Evolutionary conservation across 2,113 vertebrate species (phyloP), one percentile per base, ranked within the genome.

Genomic region (Irena cyanogastra): DNA sequence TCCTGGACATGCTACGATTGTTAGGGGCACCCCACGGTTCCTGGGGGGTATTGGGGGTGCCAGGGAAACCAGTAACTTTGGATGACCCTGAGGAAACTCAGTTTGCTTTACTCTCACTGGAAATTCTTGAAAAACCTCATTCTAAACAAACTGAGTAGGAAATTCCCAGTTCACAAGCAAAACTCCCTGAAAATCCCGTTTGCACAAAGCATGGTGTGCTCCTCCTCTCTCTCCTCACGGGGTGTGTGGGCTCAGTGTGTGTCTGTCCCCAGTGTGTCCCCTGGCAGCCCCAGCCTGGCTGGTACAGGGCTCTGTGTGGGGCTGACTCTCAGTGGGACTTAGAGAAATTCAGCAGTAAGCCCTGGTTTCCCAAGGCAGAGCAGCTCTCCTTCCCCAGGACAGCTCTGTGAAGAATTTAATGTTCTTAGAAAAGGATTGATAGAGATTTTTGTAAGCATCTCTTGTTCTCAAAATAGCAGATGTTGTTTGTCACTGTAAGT

Each of bases 151-250:
- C 16, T 10, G 30, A 61, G 42, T 18, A 37, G 41, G 15, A 71
- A 42, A 16, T 66, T 53, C 24, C 59, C 18, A 5, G 19, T 16
- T 64, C 60, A n/a, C 17, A n/a, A 60, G 22, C 8, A 47, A 31
- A 88, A 59, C 15, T 33, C 23, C 42, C 49, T 13, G 15, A 45
- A 54, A 77, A 45, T 50, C 13, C 33, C 3, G 2, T 60, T 28
- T 78, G 19, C 71, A 45, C 31, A 19, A 47, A 57, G 30, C 54
- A 64, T 0, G 0, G 8, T 31, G 4, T 57, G 28, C 13, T 39
- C 68, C 64, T 79, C 64, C n/a, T 13, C 0, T 3, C 53, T 50
- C 65, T 60, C 26, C 7, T 50, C 50, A 3, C 0, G 0, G 49
- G 56, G 9, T 18, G 30, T 42, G 13, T 26, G 56, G 23, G 74